Evolutionary conservation across 2,888 invertebrate genomes (phyloP).

Genomic region (Morpho helenor): DNA sequence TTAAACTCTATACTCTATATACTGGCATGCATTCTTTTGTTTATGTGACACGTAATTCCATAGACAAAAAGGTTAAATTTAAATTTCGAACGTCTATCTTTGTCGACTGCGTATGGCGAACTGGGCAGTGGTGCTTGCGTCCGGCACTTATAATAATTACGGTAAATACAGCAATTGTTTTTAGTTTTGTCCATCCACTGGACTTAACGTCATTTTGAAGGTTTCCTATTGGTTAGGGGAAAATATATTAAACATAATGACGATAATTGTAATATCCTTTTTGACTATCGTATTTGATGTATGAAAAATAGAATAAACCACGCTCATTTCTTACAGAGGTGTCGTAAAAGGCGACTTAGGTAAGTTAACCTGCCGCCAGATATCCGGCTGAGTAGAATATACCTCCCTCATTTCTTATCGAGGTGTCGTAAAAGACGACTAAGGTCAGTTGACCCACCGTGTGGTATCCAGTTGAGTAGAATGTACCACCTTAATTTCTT

Average conservation of each 20-base stretch:
- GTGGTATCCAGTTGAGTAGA: too few relatives aligned
- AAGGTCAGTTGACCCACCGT: too few relatives aligned
- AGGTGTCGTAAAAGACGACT: too few relatives aligned
- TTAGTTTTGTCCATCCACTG: conserved; percentile 53
- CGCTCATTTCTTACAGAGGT: too few relatives aligned
- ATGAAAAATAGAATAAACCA: too few relatives aligned
- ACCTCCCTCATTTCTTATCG: too few relatives aligned
- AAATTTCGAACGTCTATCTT: conserved; percentile 22
- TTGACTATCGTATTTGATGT: too few relatives aligned
- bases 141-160: conserved; percentile 71
- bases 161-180: conserved; percentile 50
- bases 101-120: conserved; percentile 46
- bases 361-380: too few relatives aligned
- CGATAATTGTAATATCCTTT: too few relatives aligned
- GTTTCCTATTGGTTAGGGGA: conserved; percentile 35
- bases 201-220: conserved; percentile 44
- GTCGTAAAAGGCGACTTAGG: too few relatives aligned
- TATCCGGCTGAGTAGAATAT: too few relatives aligned
- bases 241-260: neutral
- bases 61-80: conserved; percentile 2
- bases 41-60: conserved; percentile 17
- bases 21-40: conserved; percentile 34
- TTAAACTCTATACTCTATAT: conserved; percentile 25
- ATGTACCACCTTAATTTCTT: too few relatives aligned
- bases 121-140: conserved; percentile 53